Evolutionary conservation across 2,888 invertebrate genomes (phyloP).

Genomic region (Neocrepidodera transversa): DNA sequence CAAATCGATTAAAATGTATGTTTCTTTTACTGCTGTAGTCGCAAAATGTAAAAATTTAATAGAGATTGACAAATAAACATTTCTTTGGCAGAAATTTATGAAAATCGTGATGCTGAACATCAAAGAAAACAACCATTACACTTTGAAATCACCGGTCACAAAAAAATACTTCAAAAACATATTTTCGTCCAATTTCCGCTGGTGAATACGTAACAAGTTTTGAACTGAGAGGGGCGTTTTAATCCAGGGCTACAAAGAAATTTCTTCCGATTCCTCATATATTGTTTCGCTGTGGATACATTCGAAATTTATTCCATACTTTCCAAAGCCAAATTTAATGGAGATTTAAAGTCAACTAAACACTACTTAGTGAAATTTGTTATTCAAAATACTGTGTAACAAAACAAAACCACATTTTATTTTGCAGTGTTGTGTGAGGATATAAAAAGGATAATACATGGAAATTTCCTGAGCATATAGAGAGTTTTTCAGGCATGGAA

Average conservation of each 20-base stretch:
- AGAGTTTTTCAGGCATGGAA: slow-evolving; percentile 4
- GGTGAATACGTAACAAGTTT: slow-evolving; percentile 10
- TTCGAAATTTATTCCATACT: slow-evolving; percentile 36
- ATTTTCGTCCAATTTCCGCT: slow-evolving; percentile 12
- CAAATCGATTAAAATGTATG: no score
- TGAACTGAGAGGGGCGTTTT: slow-evolving; percentile 9
- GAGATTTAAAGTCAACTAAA: slow-evolving; percentile 41
- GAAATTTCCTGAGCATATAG: slow-evolving; percentile 5
- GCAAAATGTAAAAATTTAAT: neutral
- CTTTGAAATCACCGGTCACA: neutral
- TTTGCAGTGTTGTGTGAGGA: neutral
- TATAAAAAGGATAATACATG: slow-evolving; percentile 7
- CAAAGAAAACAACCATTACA: neutral
- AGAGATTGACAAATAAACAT: neutral
- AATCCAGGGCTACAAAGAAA: slow-evolving; percentile 12
- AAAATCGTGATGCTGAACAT: neutral
- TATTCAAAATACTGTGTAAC: slow-evolving; percentile 8
- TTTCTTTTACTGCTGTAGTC: no score
- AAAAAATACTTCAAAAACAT: slow-evolving; percentile 11
- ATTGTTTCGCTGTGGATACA: neutral
- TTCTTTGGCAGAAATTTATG: neutral
- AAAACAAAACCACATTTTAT: slow-evolving; percentile 11
- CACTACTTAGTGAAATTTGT: slow-evolving; percentile 38
- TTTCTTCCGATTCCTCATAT: slow-evolving; percentile 12
- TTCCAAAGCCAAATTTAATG: slow-evolving; percentile 36